These are phyloP conservation scores for Andrena praecox DNA, from an alignment of 2,888 invertebrate genomes.

Conservation along the genomic window DNA sequence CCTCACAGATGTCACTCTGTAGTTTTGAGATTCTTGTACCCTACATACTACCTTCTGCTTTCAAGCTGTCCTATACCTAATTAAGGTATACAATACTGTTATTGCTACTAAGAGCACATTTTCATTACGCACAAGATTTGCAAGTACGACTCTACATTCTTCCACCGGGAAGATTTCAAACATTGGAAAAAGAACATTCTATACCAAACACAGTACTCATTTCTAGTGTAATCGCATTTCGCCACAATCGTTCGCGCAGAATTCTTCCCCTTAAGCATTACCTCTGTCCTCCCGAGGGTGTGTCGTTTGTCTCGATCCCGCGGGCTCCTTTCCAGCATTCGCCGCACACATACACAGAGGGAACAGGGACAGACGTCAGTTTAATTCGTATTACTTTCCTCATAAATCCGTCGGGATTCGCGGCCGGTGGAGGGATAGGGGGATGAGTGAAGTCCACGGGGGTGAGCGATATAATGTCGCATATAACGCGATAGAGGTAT, in stretches of 20 bases:
- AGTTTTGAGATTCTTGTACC: neutral
- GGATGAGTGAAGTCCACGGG: conserved; percentile 33
- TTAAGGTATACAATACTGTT: too few relatives aligned
- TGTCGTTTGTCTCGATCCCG: conserved; percentile 21
- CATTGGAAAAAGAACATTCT: neutral
- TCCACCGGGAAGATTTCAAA: too few relatives aligned
- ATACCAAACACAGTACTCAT: neutral
- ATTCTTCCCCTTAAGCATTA: neutral
- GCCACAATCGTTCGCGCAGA: neutral
- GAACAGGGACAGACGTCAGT: conserved; percentile 75
- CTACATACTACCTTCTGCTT: neutral
- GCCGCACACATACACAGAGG: conserved; percentile 4
- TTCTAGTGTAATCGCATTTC: neutral
- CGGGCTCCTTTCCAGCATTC: conserved; percentile 21
- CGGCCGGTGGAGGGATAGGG: conserved; percentile 47
- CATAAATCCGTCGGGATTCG: conserved; percentile 80
- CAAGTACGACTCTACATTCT: too few relatives aligned
- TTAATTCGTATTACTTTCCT: conserved; percentile 82
- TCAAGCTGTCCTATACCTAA: neutral
- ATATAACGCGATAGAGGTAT: conserved; percentile 68
- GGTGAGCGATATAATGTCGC: conserved; percentile 71
- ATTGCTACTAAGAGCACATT: too few relatives aligned
- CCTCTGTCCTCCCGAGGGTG: neutral
- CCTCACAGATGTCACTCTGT: conserved; percentile 9
- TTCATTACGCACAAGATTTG: too few relatives aligned